Conservation (phyloP, 2,888 invertebrate genomes). For the Zelleria hepariella region DNA sequence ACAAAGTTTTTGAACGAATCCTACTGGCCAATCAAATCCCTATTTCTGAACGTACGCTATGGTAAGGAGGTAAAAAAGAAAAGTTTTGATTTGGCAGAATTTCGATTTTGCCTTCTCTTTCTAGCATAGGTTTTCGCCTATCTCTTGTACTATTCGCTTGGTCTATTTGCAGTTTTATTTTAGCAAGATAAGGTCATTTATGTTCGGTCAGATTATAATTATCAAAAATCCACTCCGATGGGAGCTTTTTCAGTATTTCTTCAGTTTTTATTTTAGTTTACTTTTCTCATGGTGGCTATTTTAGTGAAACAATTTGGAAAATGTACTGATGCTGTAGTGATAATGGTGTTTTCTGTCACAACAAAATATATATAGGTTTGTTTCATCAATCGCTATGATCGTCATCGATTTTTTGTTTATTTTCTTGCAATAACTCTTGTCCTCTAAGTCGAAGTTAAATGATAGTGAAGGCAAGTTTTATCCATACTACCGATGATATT, state of each 20-base stretch:
- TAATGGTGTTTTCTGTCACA: constrained; percentile 32
- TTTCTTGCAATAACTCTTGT: constrained; percentile 1
- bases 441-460: no score
- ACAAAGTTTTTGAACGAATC: not conserved
- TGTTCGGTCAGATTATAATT: not conserved
- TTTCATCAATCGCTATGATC: constrained; percentile 12
- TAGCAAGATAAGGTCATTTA: not conserved
- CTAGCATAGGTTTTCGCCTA: not conserved
- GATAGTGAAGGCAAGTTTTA: no score
- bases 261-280: constrained; percentile 11
- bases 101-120: not conserved
- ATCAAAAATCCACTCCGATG: not conserved
- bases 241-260: constrained; percentile 10
- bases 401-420: constrained; percentile 31
- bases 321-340: constrained; percentile 14
- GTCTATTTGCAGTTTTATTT: not conserved
- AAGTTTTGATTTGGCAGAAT: not conserved
- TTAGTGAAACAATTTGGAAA: constrained; percentile 8
- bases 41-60: not conserved
- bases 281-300: constrained; percentile 9
- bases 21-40: not conserved
- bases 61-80: not conserved
- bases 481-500: no score
- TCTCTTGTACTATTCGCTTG: not conserved
- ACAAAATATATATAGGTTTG: constrained; percentile 36